Evolutionary conservation across 2,888 invertebrate genomes (phyloP).

Genomic region (Ganaspis brasiliensis): DNA sequence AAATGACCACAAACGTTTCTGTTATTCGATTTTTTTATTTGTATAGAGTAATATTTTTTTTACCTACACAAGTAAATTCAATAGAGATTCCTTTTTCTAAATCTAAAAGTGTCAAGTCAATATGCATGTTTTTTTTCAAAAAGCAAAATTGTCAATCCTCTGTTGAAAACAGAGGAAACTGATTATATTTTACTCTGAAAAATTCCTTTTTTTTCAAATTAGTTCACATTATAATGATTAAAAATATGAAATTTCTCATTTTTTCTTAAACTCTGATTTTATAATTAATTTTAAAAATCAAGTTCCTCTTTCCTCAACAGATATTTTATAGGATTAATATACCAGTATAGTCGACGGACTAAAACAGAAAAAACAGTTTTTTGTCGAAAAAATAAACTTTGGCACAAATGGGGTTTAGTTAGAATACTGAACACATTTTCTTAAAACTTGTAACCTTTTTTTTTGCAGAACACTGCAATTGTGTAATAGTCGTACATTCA

Average conservation of each 20-base stretch:
- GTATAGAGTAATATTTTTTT: slow-evolving; percentile 61
- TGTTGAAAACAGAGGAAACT: background rate
- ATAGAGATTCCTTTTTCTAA: slow-evolving; percentile 66
- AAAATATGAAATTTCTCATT: too few relatives aligned
- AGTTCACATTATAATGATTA: too few relatives aligned
- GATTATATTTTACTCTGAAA: background rate
- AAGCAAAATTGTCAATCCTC: background rate
- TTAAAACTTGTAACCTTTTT: slow-evolving; percentile 24
- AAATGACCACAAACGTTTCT: too few relatives aligned
- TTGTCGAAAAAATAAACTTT: slow-evolving; percentile 9
- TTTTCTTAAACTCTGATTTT: too few relatives aligned
- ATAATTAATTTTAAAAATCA: background rate
- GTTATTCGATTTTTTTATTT: slow-evolving; percentile 65
- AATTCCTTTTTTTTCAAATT: too few relatives aligned
- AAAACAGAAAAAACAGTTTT: slow-evolving; percentile 19
- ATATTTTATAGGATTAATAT: background rate
- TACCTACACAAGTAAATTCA: slow-evolving; percentile 68
- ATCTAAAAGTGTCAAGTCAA: slow-evolving; percentile 66
- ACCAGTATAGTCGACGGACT: background rate
- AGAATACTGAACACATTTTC: slow-evolving; percentile 40
- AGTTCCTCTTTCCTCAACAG: background rate
- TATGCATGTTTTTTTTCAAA: slow-evolving; percentile 55
- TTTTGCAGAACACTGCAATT: slow-evolving; percentile 26
- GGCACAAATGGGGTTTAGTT: slow-evolving; percentile 1
- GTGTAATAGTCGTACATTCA: background rate